Conservation (phyloP, 2,888 invertebrate genomes). For the Didymodactylos carnosus region DNA sequence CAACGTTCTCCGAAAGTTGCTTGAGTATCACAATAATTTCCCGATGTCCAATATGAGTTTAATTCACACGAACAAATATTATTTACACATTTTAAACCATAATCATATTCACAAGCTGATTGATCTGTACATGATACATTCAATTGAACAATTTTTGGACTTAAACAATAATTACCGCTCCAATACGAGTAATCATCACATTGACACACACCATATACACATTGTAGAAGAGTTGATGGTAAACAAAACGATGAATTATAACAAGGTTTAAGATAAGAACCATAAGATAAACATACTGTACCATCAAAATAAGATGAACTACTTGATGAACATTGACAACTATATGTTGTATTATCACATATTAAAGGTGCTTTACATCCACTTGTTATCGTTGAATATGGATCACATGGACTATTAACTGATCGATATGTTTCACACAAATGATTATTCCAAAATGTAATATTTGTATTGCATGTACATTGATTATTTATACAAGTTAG, state of each 20-base stretch:
- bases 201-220: background rate
- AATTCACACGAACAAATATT: background rate
- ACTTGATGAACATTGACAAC: background rate
- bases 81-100: background rate
- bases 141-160: background rate
- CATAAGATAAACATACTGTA: background rate
- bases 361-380: background rate
- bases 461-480: background rate
- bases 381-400: background rate
- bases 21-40: background rate
- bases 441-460: slow-evolving; percentile 6
- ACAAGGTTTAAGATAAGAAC: background rate
- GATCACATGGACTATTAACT: background rate
- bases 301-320: background rate
- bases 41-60: background rate
- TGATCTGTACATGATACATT: background rate
- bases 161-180: background rate
- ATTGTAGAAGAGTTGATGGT: background rate
- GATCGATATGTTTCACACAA: background rate
- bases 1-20: background rate
- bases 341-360: background rate
- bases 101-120: background rate
- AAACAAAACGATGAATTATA: background rate
- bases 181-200: background rate
- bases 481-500: background rate